These are phyloP conservation scores for Hybognathus amarus DNA, from an alignment of 2,797 vertebrate genomes.

Conservation along the genomic window DNA sequence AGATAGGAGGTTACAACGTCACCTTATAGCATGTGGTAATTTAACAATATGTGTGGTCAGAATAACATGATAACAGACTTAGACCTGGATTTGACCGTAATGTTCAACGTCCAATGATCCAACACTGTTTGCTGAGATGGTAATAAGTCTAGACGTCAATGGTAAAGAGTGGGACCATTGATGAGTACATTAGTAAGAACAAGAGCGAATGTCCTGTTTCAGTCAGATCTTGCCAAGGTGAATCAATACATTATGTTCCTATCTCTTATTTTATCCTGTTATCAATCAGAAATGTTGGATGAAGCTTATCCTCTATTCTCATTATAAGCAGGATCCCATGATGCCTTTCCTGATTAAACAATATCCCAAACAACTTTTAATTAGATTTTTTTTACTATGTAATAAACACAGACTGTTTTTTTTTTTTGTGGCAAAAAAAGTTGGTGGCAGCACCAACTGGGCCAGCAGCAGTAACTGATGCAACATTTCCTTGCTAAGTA, in stretches of 20 bases:
- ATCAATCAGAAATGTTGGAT: neutral
- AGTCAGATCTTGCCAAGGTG: neutral
- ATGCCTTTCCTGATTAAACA: neutral
- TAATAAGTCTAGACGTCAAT: constrained; percentile 41
- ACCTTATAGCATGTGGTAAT: neutral
- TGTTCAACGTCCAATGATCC: neutral
- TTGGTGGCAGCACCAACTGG: too few species aligned
- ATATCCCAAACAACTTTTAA: neutral
- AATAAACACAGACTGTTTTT: neutral
- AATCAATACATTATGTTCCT: neutral
- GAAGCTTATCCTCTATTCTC: neutral
- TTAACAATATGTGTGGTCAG: neutral
- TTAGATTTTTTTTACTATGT: neutral
- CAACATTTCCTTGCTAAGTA: too few species aligned
- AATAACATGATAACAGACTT: neutral
- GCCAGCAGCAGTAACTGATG: too few species aligned
- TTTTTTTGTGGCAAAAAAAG: too few species aligned
- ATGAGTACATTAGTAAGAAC: neutral
- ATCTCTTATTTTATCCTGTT: neutral
- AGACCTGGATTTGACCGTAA: neutral
- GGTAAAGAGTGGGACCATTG: constrained; percentile 53
- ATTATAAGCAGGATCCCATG: neutral
- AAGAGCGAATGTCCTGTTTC: neutral
- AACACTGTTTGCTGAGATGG: constrained; percentile 14
- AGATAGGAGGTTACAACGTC: constrained; percentile 2